Percentiles rank a stretch among this genome's conserved stretches.
Evolutionary conservation across 2,888 invertebrate species (phyloP).

Genomic region (Xestia xanthographa): DNA sequence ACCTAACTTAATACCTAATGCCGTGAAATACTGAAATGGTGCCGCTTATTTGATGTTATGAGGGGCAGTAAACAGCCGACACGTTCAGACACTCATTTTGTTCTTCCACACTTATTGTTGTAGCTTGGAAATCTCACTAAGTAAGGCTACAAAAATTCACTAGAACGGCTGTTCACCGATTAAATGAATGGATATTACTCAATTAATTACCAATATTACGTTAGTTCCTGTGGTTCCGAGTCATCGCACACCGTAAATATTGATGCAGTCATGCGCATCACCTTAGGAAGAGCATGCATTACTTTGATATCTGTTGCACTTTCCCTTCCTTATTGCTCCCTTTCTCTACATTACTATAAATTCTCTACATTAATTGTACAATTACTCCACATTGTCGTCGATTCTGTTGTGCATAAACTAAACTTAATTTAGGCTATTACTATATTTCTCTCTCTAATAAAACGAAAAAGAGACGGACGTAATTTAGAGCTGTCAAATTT

Average conservation of each 20-base stretch:
- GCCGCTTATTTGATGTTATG: background rate
- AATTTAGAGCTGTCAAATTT: too few species aligned
- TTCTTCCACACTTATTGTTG: background rate
- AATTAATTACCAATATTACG: constrained; percentile 55
- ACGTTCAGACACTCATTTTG: background rate
- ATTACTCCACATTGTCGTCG: constrained; percentile 23
- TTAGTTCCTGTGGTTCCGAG: constrained; percentile 46
- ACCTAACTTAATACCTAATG: too few species aligned
- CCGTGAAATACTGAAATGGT: too few species aligned
- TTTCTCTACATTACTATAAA: constrained; percentile 38
- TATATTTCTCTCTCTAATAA: too few species aligned
- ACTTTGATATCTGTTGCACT: constrained; percentile 52
- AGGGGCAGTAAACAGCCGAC: background rate
- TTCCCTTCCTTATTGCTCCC: constrained; percentile 45
- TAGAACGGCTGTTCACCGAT: background rate
- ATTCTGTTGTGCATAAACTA: too few species aligned
- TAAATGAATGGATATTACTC: constrained; percentile 35
- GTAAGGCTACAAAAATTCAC: background rate
- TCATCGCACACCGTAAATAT: constrained; percentile 45
- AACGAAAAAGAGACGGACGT: too few species aligned
- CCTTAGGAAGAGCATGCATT: constrained; percentile 51
- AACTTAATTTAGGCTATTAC: too few species aligned
- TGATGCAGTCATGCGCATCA: constrained; percentile 48
- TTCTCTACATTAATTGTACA: too few species aligned
- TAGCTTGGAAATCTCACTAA: background rate